Percentiles rank a stretch among this genome's conserved stretches.
Conservation (phyloP, 92 coral and sea anemone species). For the Galaxea fascicularis region DNA sequence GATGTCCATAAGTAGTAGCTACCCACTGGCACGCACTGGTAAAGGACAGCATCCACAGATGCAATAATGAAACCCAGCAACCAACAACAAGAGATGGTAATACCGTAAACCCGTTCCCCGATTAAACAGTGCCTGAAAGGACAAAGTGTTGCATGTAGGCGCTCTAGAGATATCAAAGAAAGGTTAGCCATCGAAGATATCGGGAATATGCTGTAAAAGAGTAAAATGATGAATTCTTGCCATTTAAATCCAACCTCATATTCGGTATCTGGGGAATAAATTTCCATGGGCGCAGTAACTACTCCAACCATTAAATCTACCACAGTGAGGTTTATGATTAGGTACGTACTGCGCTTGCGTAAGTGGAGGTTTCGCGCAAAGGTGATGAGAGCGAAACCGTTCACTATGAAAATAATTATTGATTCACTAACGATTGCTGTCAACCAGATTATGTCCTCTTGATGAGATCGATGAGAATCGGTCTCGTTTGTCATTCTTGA, state of each 20-base stretch:
- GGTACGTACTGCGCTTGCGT: constrained; percentile 31
- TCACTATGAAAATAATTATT: background rate
- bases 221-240: background rate
- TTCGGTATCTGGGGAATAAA: background rate
- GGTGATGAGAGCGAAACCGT: background rate
- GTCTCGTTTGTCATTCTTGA: background rate
- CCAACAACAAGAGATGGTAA: background rate
- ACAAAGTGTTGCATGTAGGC: constrained; percentile 1
- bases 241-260: background rate
- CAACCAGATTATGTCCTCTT: background rate
- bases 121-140: constrained; percentile 11
- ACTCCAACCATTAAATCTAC: constrained; percentile 19
- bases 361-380: background rate
- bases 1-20: background rate
- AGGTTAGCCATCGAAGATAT: background rate
- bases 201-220: background rate
- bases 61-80: background rate
- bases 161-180: background rate
- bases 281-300: background rate
- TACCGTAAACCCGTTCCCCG: background rate
- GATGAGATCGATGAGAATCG: background rate
- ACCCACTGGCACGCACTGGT: background rate
- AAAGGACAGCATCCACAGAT: background rate
- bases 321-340: constrained; percentile 10
- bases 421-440: background rate